phyloP scores from a whole-genome alignment of 2,797 vertebrate genomes.

The Apodemus agrarius region DNA sequence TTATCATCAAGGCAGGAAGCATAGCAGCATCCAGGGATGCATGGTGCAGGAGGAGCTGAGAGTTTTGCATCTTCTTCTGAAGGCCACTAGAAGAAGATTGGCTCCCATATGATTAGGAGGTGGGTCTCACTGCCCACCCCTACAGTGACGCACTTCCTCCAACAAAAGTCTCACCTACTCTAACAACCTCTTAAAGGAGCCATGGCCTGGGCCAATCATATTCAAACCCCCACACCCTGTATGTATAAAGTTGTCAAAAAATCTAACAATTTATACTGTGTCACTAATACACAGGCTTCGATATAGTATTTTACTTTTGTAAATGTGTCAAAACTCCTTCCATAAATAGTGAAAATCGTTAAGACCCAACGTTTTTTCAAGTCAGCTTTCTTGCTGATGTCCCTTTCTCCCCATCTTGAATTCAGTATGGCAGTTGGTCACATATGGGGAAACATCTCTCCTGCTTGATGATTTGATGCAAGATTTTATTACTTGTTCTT shows the following conservation, averaged over 20 bases:
- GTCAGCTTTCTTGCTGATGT: background rate
- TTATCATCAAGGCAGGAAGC: background rate
- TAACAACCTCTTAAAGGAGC: background rate
- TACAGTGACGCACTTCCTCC: background rate
- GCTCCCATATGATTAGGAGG: background rate
- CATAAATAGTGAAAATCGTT: background rate
- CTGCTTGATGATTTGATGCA: background rate
- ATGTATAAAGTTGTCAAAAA: slow-evolving; percentile 27
- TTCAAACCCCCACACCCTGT: background rate
- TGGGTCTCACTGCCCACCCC: background rate
- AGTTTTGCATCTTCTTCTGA: background rate
- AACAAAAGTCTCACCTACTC: background rate
- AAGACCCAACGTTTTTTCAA: background rate
- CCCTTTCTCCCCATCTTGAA: background rate
- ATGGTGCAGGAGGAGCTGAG: background rate
- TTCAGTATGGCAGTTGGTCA: background rate
- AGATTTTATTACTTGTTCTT: slow-evolving; percentile 27
- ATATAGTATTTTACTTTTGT: background rate
- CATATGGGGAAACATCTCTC: background rate
- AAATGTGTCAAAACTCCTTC: background rate
- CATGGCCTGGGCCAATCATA: background rate
- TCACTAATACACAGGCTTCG: background rate
- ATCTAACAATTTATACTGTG: slow-evolving; percentile 1
- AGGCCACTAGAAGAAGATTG: background rate
- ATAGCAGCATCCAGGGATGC: background rate